Conservation (phyloP, 2,797 vertebrate species). For the Enteromius paludinosus region DNA sequence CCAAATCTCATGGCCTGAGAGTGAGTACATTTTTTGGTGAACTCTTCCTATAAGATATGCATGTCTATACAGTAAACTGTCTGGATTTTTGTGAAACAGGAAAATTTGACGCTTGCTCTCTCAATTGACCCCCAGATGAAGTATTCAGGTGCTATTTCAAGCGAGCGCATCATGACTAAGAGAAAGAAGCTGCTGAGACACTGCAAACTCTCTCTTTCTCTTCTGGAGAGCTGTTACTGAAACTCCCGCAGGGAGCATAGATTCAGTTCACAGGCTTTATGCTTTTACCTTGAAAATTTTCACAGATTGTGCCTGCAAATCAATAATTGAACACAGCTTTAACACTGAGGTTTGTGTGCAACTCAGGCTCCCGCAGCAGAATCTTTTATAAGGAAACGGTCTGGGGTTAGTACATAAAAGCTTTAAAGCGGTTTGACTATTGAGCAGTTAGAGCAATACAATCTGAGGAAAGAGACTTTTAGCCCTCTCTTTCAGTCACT, state of each 20-base stretch:
- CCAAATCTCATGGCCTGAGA: not conserved
- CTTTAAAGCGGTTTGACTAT: not conserved
- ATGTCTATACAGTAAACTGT: not conserved
- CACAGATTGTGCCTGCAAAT: conserved; percentile 27
- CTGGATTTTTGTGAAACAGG: not conserved
- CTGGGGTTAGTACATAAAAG: not conserved
- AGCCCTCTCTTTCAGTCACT: not conserved
- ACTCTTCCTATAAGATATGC: not conserved
- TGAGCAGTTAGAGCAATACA: not conserved
- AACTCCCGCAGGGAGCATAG: conserved; percentile 36
- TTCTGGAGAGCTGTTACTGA: conserved; percentile 15
- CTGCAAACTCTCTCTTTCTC: conserved; percentile 10
- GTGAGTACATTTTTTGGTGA: not conserved
- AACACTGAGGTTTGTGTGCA: not conserved
- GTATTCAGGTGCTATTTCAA: conserved; percentile 5
- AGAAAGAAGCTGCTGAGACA: conserved; percentile 21
- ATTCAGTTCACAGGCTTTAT: conserved; percentile 28
- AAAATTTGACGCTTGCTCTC: not conserved
- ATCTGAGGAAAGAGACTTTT: not conserved
- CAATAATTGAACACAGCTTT: conserved; percentile 32
- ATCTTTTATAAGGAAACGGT: not conserved
- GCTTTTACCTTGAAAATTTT: conserved; percentile 19
- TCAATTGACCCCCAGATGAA: conserved; percentile 20
- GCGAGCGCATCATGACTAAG: conserved; percentile 27
- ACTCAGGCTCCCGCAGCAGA: not conserved